Percentiles rank a stretch among this genome's conserved stretches.
Conservation (phyloP, 2,113 vertebrate species). For the Gnathonemus longibarbis region DNA sequence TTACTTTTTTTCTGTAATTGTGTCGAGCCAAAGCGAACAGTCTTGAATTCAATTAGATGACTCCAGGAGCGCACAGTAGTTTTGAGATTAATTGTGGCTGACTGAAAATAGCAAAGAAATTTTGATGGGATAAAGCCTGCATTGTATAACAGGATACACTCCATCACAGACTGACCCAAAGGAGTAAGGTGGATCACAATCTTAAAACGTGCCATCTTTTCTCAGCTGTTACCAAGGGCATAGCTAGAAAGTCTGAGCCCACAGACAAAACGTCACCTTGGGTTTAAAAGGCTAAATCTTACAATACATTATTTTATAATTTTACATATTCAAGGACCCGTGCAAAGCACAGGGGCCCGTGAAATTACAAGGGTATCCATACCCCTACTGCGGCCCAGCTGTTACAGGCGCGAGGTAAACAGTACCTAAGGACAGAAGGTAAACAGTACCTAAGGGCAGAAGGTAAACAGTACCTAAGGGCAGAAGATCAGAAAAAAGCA, state of each 20-base stretch:
- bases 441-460: neutral
- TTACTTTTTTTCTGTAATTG: conserved; percentile 9
- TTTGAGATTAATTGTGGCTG: neutral
- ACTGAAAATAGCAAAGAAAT: conserved; percentile 1
- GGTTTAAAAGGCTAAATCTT: neutral
- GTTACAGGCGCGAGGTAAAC: neutral
- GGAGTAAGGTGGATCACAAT: neutral
- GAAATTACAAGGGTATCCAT: neutral
- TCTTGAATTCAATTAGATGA: neutral
- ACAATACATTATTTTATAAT: neutral
- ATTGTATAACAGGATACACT: neutral
- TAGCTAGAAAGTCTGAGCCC: neutral
- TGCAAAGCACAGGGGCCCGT: neutral
- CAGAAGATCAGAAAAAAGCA: neutral
- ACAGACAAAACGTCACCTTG: neutral
- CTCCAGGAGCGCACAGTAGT: neutral
- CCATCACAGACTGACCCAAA: neutral
- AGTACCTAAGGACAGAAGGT: neutral
- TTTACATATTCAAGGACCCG: neutral
- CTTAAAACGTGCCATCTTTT: neutral
- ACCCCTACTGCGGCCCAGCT: neutral
- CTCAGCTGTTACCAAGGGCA: neutral
- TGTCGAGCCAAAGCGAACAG: neutral
- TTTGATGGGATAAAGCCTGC: neutral
- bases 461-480: neutral